A percentile compares a stretch with the other conserved stretches of the same genome.
Evolutionary conservation across 2,113 vertebrate species (phyloP).

Genomic region (Ciconia stormi): DNA sequence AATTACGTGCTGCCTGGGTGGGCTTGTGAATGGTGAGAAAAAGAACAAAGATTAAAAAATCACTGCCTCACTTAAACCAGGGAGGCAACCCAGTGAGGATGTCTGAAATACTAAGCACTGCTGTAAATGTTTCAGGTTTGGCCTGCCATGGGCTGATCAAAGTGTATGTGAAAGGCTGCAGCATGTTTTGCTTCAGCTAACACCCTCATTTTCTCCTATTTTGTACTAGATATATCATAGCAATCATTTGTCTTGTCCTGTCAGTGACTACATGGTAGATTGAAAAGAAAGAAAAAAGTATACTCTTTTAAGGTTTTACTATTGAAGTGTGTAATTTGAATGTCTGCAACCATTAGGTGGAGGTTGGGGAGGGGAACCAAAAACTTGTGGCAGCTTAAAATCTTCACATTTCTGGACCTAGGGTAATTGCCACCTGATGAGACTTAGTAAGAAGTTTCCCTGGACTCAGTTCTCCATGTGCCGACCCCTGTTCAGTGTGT

Average conservation of each 20-base stretch:
- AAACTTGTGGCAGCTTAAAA: not conserved
- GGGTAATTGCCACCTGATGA: not conserved
- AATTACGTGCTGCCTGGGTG: constrained; percentile 48
- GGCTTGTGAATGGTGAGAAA: constrained; percentile 34
- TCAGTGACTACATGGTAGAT: not conserved
- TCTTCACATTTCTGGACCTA: not conserved
- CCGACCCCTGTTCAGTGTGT: fast-evolving
- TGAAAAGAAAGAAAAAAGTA: not conserved
- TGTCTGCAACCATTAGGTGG: not conserved
- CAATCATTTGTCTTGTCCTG: not conserved
- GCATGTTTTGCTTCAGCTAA: not conserved
- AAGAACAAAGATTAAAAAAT: not conserved
- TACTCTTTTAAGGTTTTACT: not conserved
- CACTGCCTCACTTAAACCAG: not conserved
- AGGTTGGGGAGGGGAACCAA: not conserved
- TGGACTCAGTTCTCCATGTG: not conserved
- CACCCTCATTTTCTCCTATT: not conserved
- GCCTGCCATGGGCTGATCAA: not conserved
- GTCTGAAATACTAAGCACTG: not conserved
- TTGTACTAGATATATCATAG: not conserved
- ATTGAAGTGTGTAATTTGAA: not conserved
- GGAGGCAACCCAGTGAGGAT: not conserved
- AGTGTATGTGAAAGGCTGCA: not conserved
- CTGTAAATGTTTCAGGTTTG: not conserved
- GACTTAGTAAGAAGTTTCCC: not conserved